Percentiles rank a stretch among this genome's conserved stretches.
Evolutionary conservation across 2,888 invertebrate genomes (phyloP).

Genomic region (Eupsilia transversa): DNA sequence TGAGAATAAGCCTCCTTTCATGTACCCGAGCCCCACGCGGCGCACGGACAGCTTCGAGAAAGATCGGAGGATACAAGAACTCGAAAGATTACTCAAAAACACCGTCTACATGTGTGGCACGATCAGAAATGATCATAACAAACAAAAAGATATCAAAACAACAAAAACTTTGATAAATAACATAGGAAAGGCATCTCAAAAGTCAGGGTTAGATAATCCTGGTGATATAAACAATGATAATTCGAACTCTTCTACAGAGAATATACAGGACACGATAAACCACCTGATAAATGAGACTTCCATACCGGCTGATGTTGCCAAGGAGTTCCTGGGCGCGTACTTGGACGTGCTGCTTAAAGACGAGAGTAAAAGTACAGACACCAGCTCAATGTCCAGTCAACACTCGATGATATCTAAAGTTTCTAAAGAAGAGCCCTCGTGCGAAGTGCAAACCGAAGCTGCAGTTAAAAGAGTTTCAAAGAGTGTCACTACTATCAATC

Average conservation of each 20-base stretch:
- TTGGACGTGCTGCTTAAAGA: constrained; percentile 78
- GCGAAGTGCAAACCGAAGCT: constrained; percentile 79
- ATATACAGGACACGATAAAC: constrained; percentile 81
- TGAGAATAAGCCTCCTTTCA: constrained; percentile 15
- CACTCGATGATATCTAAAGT: constrained; percentile 58
- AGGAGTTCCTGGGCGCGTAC: constrained; percentile 81
- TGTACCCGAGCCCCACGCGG: constrained; percentile 61
- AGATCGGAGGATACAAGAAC: constrained; percentile 81
- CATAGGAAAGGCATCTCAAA: constrained; percentile 71
- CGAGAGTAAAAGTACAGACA: constrained; percentile 66
- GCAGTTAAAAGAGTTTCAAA: constrained; percentile 77
- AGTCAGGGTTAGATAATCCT: constrained; percentile 47
- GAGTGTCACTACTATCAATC: constrained; percentile 73
- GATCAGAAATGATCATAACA: constrained; percentile 66
- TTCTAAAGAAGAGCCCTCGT: constrained; percentile 56
- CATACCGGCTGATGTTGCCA: constrained; percentile 78
- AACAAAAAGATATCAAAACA: constrained; percentile 81
- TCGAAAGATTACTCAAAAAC: constrained; percentile 82
- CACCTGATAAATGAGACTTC: constrained; percentile 80
- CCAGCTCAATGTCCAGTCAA: constrained; percentile 73
- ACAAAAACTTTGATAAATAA: constrained; percentile 80
- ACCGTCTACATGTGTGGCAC: constrained; percentile 83
- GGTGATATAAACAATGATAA: constrained; percentile 63
- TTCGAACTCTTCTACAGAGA: constrained; percentile 78
- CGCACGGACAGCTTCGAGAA: constrained; percentile 77